Conservation (phyloP, 1,140 invertebrate species). For the Arion vulgaris region DNA sequence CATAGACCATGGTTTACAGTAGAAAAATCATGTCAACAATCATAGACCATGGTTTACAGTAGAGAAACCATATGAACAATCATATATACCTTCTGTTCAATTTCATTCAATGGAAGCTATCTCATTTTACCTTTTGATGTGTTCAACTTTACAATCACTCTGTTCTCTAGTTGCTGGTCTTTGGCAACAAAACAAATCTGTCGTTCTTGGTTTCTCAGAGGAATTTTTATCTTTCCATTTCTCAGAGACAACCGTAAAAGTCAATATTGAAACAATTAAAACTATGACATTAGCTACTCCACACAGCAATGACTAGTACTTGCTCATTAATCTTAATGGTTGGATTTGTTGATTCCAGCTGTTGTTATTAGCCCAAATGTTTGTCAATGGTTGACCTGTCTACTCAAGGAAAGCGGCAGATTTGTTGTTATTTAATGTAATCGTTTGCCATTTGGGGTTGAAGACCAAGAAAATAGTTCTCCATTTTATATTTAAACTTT, state of each 20-base stretch:
- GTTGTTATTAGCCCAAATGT: neutral
- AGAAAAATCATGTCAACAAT: no score
- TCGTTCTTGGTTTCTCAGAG: neutral
- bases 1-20: no score
- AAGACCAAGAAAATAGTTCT: no score
- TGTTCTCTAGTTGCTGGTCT: no score
- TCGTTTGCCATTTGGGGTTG: neutral
- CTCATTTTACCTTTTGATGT: no score
- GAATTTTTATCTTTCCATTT: neutral
- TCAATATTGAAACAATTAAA: neutral
- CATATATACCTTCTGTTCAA: no score
- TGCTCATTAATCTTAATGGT: neutral
- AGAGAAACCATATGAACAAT: no score
- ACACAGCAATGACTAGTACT: neutral
- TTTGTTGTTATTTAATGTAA: conserved; percentile 9
- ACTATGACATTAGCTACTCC: neutral
- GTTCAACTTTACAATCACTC: no score
- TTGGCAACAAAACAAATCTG: neutral
- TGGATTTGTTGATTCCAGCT: conserved; percentile 6
- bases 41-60: no score
- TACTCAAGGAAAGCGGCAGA: neutral
- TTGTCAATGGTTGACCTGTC: neutral
- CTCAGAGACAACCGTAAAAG: neutral
- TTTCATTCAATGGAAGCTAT: no score
- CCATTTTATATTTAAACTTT: no score